Conservation (phyloP, 2,113 vertebrate genomes). For the Emydura subglobosa region DNA sequence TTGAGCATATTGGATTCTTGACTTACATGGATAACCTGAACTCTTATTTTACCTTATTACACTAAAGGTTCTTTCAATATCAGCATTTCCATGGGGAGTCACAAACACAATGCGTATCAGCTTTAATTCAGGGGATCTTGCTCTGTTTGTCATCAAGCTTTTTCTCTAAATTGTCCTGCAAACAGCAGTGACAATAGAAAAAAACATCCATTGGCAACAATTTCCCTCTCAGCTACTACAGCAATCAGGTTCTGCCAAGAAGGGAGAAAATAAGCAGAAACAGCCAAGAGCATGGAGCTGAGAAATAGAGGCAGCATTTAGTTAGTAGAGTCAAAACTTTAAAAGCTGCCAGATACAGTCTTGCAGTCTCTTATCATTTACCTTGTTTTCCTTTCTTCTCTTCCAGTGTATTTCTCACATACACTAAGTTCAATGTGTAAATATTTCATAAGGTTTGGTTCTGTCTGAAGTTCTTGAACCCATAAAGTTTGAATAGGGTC, state of each 20-base stretch:
- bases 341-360: not conserved
- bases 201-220: not conserved
- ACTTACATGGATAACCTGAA: not conserved
- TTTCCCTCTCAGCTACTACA: not conserved
- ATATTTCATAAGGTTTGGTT: slow-evolving; percentile 63
- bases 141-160: slow-evolving; percentile 13
- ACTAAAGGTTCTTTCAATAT: not conserved
- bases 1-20: not conserved
- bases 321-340: slow-evolving; percentile 1
- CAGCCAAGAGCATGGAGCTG: not conserved
- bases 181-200: slow-evolving; percentile 10
- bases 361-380: not conserved
- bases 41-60: not conserved
- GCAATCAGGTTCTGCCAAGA: not conserved
- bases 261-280: slow-evolving; percentile 8
- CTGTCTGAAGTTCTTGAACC: slow-evolving; percentile 22
- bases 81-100: not conserved
- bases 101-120: not conserved
- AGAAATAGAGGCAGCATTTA: not conserved
- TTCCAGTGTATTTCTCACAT: not conserved
- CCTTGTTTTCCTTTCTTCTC: slow-evolving; percentile 13
- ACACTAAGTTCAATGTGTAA: slow-evolving; percentile 37
- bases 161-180: slow-evolving; percentile 28
- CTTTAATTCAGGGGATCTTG: not conserved
- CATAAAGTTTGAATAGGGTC: slow-evolving; percentile 34